Conservation (phyloP, 92 coral and sea anemone species). For the Siderastrea siderea region DNA sequence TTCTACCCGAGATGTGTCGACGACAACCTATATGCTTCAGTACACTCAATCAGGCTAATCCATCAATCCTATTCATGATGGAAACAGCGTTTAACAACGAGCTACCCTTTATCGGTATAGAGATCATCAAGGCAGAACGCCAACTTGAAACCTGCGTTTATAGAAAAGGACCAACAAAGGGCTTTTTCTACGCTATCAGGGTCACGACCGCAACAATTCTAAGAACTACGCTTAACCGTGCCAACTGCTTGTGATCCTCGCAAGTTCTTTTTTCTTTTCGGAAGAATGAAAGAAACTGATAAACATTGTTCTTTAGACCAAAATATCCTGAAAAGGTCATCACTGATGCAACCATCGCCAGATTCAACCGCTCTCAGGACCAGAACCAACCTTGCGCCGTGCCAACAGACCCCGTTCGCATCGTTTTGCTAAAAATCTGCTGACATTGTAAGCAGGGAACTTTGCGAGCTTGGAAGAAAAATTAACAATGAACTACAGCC, state of each 20-base stretch:
- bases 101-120: too few species aligned
- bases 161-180: background rate
- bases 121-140: background rate
- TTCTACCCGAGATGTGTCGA: background rate
- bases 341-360: background rate
- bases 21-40: background rate
- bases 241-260: background rate
- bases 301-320: too few species aligned
- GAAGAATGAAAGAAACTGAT: background rate
- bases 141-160: background rate
- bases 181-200: background rate
- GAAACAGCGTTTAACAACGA: background rate
- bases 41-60: background rate
- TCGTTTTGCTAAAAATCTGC: background rate
- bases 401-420: background rate
- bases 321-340: background rate
- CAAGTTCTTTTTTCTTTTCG: too few species aligned
- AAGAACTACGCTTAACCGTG: background rate
- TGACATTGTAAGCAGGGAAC: too few species aligned
- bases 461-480: background rate
- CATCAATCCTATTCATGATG: background rate
- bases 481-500: background rate
- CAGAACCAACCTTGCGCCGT: background rate
- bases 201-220: background rate
- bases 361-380: background rate